A percentile compares a stretch with the other conserved stretches of the same genome.
These are phyloP conservation scores for Tineola bisselliella DNA, from an alignment of 2,888 invertebrate species.

Conservation along the genomic window DNA sequence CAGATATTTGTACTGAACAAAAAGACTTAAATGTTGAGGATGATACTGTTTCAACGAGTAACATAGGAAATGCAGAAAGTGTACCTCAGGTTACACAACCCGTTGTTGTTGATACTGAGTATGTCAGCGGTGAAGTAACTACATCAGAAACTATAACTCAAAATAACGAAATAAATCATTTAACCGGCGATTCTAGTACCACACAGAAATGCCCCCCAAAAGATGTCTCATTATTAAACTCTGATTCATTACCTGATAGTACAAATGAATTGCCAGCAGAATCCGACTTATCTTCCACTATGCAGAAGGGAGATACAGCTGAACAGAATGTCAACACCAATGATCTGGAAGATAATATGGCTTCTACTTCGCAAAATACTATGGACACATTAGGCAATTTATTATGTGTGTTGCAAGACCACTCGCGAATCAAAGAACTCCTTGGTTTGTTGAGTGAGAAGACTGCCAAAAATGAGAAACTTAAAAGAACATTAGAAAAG, in stretches of 20 bases:
- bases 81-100: not conserved
- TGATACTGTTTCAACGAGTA: not conserved
- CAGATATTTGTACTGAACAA: not conserved
- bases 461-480: slow-evolving; percentile 52
- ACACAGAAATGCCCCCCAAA: not conserved
- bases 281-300: slow-evolving; percentile 36
- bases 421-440: slow-evolving; percentile 58
- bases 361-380: too few species aligned
- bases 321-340: not conserved
- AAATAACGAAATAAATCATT: slow-evolving; percentile 7
- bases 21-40: not conserved
- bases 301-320: slow-evolving; percentile 18
- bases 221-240: not conserved
- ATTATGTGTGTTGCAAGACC: slow-evolving; percentile 50
- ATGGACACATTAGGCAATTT: slow-evolving; percentile 38
- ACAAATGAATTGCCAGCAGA: slow-evolving; percentile 31
- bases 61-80: not conserved
- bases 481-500: slow-evolving; percentile 67
- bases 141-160: not conserved
- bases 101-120: not conserved
- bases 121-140: not conserved
- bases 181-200: slow-evolving; percentile 22
- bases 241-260: slow-evolving; percentile 30
- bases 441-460: slow-evolving; percentile 48
- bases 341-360: too few species aligned